These are phyloP conservation scores for Pyrrhosoma nymphula DNA, from an alignment of 2,888 invertebrate genomes.

Conservation along the genomic window DNA sequence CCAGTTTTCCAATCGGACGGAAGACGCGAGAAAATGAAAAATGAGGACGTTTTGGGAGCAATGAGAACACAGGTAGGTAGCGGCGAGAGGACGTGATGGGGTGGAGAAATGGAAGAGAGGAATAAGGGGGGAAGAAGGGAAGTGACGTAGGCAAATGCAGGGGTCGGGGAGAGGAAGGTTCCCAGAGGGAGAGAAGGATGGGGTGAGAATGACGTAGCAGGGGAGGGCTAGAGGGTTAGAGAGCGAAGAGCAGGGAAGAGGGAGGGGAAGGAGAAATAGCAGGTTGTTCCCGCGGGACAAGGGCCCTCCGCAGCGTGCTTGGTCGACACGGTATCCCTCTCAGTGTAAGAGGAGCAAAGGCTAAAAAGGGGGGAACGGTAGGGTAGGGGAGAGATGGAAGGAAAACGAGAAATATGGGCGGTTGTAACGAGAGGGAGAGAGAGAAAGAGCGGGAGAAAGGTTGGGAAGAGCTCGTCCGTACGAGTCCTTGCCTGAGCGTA, in stretches of 20 bases:
- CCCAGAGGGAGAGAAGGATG: background rate
- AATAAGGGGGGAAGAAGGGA: background rate
- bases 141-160: background rate
- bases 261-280: background rate
- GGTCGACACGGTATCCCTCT: slow-evolving; percentile 50
- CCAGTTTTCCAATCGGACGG: no score
- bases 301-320: slow-evolving; percentile 11
- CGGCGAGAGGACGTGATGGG: background rate
- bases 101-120: background rate
- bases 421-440: background rate
- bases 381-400: background rate
- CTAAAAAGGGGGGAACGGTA: background rate
- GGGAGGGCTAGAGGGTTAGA: background rate
- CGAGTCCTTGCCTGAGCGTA: background rate
- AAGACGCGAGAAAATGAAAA: no score
- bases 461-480: background rate
- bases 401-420: slow-evolving; percentile 12
- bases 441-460: background rate
- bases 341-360: slow-evolving; percentile 23
- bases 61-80: background rate
- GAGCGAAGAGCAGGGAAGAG: background rate
- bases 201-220: background rate
- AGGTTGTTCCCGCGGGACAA: slow-evolving; percentile 42
- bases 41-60: background rate
- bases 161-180: no score